Evolutionary conservation across 2,888 invertebrate species (phyloP), one percentile per base, ranked within the genome.

Genomic region (Calameuta pallipes): DNA sequence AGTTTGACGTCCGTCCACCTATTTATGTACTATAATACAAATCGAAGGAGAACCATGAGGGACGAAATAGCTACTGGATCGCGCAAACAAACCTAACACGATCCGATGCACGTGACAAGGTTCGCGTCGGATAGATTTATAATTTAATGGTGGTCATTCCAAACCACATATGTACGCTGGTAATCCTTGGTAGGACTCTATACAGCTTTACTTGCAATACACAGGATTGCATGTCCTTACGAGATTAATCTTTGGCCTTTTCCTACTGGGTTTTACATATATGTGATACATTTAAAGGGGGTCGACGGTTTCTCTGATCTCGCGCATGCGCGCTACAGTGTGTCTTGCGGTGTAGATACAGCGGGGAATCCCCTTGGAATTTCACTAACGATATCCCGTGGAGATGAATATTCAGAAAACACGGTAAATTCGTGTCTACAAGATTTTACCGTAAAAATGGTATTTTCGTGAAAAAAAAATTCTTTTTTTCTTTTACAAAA

Each of bases 111-210:
- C 83, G 85, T 87, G 87, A 85, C 87, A 82, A 81, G 83, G 80
- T 82, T 75, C 77, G 76, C 79, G 34, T 80, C 79, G 83, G 83
- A 81, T 83, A 85, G 87, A 87, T 87, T 87, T 87, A 87, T 83
- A 84, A 84, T 82, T 83, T 80, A 84, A 81, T 41, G 75, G 78
- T 79, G 79, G 79, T 79, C 76, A 83, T 80, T 78, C 78, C 74
- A 56, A 69, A 78, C 76, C 81, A 78, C 80, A 78, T 80, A 82
- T 83, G 80, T 70, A 83, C 84, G 80, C 69, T 80, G 36, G 79
- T 83, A 83, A 83, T 83, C 80, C 80, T 13, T 80, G 69, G 75
- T 77, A 76, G 79, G 76, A 82, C 81, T 79, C 76, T 68, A 79
- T 80, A 74, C 76, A 75, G 80, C 34, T n/a, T 34, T 69, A 30